phyloP scores from a whole-genome alignment of 1,140 invertebrate species.

The Scaptomyza pallida region DNA sequence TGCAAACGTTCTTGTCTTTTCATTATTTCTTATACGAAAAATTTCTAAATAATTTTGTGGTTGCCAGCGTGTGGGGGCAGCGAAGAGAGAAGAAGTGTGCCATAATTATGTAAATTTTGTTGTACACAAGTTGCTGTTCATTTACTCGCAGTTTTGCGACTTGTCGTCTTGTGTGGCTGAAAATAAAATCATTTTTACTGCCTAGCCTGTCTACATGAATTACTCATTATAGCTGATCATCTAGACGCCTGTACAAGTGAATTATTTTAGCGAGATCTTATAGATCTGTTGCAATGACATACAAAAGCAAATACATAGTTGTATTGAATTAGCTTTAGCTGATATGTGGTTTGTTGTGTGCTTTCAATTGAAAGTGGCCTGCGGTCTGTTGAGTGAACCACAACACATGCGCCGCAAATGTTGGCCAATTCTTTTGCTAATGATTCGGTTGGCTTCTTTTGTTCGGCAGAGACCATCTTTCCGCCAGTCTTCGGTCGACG shows the following conservation, averaged over 20 bases:
- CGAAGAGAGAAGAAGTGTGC: slow-evolving; percentile 52
- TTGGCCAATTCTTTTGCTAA: slow-evolving; percentile 19
- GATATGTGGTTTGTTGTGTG: slow-evolving; percentile 14
- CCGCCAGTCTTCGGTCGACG: slow-evolving; percentile 92
- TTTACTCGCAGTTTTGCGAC: slow-evolving; percentile 56
- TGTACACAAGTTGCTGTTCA: slow-evolving; percentile 62
- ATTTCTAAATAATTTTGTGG: slow-evolving; percentile 60
- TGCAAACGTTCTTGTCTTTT: slow-evolving; percentile 44
- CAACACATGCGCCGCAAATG: slow-evolving; percentile 33
- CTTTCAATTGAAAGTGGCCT: slow-evolving; percentile 40
- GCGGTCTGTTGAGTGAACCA: slow-evolving; percentile 9
- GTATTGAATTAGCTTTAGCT: slow-evolving; percentile 16
- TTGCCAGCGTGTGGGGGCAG: slow-evolving; percentile 6
- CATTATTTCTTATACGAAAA: slow-evolving; percentile 52
- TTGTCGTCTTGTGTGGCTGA: slow-evolving; percentile 57
- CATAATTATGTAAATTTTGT: slow-evolving; percentile 76
- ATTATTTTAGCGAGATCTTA: slow-evolving; percentile 56
- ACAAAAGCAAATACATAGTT: slow-evolving; percentile 64
- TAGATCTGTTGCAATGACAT: slow-evolving; percentile 69
- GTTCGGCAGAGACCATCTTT: slow-evolving; percentile 88
- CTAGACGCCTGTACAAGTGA: slow-evolving; percentile 67
- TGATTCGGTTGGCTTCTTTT: not conserved
- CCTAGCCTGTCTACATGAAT: slow-evolving; percentile 66
- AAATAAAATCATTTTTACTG: slow-evolving; percentile 69
- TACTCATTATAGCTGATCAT: slow-evolving; percentile 72